Conservation (phyloP, 2,113 vertebrate genomes). For the Lepus timidus region DNA sequence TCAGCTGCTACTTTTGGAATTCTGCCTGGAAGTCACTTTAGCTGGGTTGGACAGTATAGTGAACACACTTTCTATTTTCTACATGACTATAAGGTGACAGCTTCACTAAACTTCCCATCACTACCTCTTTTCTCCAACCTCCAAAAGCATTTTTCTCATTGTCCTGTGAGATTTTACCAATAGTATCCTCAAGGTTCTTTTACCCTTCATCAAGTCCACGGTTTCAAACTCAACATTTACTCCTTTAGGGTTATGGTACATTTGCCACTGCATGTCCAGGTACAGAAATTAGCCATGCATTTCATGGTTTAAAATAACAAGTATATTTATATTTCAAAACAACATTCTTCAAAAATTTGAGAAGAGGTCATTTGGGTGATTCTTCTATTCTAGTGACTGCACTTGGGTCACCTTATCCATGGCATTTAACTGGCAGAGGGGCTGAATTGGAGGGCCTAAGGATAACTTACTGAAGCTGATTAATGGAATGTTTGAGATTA, state of each 20-base stretch:
- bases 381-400: background rate
- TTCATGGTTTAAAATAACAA: background rate
- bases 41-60: background rate
- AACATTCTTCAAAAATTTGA: background rate
- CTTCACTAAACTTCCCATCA: background rate
- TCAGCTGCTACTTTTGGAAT: constrained; percentile 8
- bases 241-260: background rate
- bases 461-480: background rate
- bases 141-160: background rate
- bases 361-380: background rate
- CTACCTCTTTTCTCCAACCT: background rate
- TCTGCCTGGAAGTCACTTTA: background rate
- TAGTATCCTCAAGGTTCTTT: background rate
- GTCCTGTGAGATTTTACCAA: background rate
- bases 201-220: background rate
- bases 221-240: background rate
- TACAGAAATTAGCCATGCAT: background rate
- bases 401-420: accelerated
- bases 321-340: background rate
- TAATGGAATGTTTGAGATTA: background rate
- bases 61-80: background rate
- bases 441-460: background rate
- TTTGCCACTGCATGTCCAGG: background rate
- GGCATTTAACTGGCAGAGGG: background rate
- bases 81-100: background rate